Conservation (phyloP, 2,888 invertebrate species). For the Limulus polyphemus region DNA sequence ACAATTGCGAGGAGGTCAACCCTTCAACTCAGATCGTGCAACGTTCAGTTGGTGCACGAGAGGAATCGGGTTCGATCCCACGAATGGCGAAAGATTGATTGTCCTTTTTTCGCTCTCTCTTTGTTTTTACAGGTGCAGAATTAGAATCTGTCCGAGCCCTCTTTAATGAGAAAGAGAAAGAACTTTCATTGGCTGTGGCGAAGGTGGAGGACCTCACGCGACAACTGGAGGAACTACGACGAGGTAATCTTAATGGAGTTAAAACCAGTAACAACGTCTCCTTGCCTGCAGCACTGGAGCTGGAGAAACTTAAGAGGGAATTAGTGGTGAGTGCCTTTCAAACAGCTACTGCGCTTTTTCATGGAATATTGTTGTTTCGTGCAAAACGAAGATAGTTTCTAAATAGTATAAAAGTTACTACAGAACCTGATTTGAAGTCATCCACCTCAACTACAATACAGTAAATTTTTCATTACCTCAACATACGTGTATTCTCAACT, state of each 20-base stretch:
- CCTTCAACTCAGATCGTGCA: too few relatives aligned
- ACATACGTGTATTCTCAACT: too few relatives aligned
- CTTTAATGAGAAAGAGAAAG: conserved; percentile 96
- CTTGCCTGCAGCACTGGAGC: conserved; percentile 48
- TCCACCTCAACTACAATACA: too few relatives aligned
- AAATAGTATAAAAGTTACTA: too few relatives aligned
- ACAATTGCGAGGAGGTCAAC: too few relatives aligned
- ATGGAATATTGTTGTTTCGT: conserved; percentile 1
- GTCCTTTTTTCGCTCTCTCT: neutral
- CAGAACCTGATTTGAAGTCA: too few relatives aligned
- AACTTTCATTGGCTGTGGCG: conserved; percentile 88
- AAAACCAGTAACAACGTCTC: conserved; percentile 26
- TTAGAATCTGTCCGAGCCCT: conserved; percentile 88
- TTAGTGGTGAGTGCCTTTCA: conserved; percentile 50
- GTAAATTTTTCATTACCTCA: too few relatives aligned
- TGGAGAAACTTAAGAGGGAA: conserved; percentile 81
- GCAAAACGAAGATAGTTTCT: neutral
- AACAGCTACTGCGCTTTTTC: neutral
- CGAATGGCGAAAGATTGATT: too few relatives aligned
- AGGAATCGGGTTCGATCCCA: too few relatives aligned
- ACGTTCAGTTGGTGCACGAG: too few relatives aligned
- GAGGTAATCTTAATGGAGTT: conserved; percentile 39
- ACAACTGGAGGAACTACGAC: conserved; percentile 76
- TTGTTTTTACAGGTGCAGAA: conserved; percentile 55
- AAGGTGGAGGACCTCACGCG: conserved; percentile 91